Conservation (phyloP, 35 echinoderm and acorn worm species). For the Ophiothrix spiculata region DNA sequence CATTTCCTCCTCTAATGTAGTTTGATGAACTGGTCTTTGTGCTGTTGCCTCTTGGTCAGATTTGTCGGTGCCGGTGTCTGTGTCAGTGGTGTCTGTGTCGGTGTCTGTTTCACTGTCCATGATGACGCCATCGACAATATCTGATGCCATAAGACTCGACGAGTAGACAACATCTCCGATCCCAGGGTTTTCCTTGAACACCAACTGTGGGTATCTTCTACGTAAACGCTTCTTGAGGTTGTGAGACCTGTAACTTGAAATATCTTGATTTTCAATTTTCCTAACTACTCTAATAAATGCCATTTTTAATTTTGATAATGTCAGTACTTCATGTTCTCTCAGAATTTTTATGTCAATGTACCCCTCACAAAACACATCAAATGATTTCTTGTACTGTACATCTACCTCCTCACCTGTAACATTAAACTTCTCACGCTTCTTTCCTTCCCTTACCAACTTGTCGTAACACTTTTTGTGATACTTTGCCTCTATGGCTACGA, state of each 20-base stretch:
- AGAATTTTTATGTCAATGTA: not conserved
- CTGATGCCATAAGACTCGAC: not conserved
- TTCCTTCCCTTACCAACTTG: not conserved
- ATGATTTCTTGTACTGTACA: not conserved
- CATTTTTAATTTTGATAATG: not conserved
- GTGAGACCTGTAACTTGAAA: not conserved
- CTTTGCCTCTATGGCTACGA: not conserved
- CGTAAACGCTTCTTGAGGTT: slow-evolving; percentile 5
- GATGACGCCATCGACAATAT: not conserved
- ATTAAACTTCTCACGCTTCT: not conserved
- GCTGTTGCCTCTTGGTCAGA: no score
- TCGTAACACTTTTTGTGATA: not conserved
- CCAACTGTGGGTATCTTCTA: not conserved
- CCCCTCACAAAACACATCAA: not conserved
- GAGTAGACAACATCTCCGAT: not conserved
- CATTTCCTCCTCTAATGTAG: no score
- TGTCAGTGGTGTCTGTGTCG: not conserved
- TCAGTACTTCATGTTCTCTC: not conserved
- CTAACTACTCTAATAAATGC: not conserved
- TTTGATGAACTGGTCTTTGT: no score
- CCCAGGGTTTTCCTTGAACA: not conserved
- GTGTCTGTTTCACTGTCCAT: not conserved
- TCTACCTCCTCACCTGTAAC: not conserved
- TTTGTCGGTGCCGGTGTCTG: no score
- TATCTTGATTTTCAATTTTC: not conserved